Percentiles rank a stretch among this genome's conserved stretches.
Conservation (phyloP, 2,113 vertebrate species). For the Dipodomys stephensi region DNA sequence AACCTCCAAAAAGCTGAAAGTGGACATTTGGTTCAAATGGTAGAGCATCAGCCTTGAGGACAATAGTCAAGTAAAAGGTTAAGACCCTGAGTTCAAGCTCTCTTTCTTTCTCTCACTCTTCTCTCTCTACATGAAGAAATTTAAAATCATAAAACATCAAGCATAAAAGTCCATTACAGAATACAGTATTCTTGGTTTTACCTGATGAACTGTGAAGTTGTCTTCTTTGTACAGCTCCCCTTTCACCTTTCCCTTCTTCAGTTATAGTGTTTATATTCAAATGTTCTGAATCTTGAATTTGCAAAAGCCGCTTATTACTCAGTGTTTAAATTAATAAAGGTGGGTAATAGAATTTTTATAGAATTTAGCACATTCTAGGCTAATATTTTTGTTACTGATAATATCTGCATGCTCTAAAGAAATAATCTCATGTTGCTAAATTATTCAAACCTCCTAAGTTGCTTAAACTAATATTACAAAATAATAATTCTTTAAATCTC, state of each 20-base stretch:
- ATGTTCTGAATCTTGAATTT: background rate
- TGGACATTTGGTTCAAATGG: no score
- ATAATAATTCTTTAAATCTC: background rate
- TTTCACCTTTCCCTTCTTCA: background rate
- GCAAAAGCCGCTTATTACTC: background rate
- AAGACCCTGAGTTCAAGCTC: no score
- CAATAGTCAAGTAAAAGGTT: no score
- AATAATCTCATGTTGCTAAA: background rate
- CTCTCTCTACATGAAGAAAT: no score
- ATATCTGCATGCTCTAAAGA: background rate
- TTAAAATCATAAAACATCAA: no score
- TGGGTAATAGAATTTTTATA: background rate
- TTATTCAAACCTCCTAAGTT: background rate
- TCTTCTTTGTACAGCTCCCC: background rate
- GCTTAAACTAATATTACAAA: background rate
- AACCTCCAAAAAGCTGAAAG: no score
- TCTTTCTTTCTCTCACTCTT: no score
- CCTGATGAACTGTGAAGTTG: background rate
- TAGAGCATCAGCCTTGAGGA: no score
- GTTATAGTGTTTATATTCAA: background rate
- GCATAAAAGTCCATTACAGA: no score
- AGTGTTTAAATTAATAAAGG: background rate
- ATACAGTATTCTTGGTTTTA: no score
- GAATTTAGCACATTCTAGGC: background rate
- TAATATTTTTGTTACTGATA: background rate